Base-by-base conservation (phyloP, 2,888 invertebrate species). In the Torymus aiolomorphi region DNA sequence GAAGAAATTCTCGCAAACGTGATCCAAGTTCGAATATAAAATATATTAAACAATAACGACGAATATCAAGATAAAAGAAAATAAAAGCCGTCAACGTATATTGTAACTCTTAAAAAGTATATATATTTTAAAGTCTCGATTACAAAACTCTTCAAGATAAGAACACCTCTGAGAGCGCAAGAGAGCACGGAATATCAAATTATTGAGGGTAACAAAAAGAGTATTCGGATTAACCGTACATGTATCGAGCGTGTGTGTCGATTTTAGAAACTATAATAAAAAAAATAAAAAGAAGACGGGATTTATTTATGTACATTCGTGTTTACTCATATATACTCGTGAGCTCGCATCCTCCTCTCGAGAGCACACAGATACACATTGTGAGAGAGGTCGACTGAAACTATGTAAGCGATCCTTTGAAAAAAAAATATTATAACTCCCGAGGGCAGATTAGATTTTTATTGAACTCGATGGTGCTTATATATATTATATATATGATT, bases 401-500 rank as follows among this genome's bases (percentile, higher is more conserved):
- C 31, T 69, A 65, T 71, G 74, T 78, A 75, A 78, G 59, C 57
- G 63, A 80, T 71, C 49, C 24, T 63, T 65, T 66, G 42, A 56
- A 31, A 31, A 31, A 31, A 31, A 31, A 31, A 5, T 31, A 31
- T 31, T 31, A 31, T 31, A 31, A 31, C 31, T 31, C 56, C 57
- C 51, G 51, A 74, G 49, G 66, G 49, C 51, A 73, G 31, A 74
- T 24, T 65, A 76, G 42, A 77, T 75, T 71, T 81, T 81, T 79
- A 79, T 78, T 75, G 54, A 80, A 78, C 56, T 70, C 57, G 59
- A 79, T 80, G 82, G 81, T 84, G 82, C 82, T 83, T 80, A 78
- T 31, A 31, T 31, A 31, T 31, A 31, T 31, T n/a, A n/a, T 31
- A 31, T 31, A 31, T 31, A 31, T 31, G 31, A 31, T 59, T 80